A percentile compares a stretch with the other conserved stretches of the same genome.
phyloP scores from a whole-genome alignment of 2,113 vertebrate species.

The Pantherophis guttatus region DNA sequence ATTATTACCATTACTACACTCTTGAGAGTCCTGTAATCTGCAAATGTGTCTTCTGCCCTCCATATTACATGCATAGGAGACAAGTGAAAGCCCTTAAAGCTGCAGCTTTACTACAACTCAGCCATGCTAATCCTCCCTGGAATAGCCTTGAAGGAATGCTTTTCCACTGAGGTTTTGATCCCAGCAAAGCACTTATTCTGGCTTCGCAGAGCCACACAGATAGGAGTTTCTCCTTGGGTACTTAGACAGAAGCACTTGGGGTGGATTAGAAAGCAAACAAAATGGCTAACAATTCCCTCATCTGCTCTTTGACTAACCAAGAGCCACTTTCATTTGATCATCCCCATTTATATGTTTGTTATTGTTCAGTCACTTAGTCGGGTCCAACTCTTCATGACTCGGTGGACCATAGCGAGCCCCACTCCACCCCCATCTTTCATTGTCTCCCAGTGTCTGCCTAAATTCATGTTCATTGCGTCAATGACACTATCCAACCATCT shows the following conservation, averaged over 20 bases:
- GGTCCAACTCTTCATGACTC: no score
- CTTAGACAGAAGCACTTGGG: background rate
- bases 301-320: background rate
- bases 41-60: background rate
- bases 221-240: background rate
- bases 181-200: background rate
- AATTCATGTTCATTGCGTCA: no score
- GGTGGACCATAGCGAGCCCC: no score
- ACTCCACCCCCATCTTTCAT: no score
- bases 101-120: background rate
- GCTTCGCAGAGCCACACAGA: background rate
- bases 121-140: background rate
- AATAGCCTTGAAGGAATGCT: background rate
- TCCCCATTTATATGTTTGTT: background rate
- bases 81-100: background rate
- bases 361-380: no score
- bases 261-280: background rate
- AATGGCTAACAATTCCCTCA: background rate
- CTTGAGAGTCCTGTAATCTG: background rate
- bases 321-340: background rate
- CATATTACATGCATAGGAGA: background rate
- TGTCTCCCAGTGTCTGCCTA: no score
- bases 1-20: background rate
- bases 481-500: no score
- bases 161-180: background rate